Evolutionary conservation across 2,113 vertebrate genomes (phyloP), one percentile per base, ranked within the genome.

Genomic region (Cyprinodon variegatus): DNA sequence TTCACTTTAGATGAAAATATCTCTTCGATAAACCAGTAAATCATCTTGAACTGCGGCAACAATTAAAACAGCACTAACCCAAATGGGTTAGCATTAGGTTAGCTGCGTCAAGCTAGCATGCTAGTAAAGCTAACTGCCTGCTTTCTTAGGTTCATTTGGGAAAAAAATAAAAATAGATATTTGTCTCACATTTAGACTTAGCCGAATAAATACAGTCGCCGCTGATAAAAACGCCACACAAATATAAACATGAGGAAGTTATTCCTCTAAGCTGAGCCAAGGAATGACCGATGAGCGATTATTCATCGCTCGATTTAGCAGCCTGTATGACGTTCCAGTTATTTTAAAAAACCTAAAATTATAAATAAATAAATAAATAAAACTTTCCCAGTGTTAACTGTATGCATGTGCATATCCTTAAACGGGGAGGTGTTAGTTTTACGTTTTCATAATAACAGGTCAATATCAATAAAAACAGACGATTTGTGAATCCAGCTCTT

Each of bases 231-330:
- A 36, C 20, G 13, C 7, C 8, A 17, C 8, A 36, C 3, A 67
- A 39, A 70, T 36, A 41, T 22, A 65, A 15, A 81, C 76, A 81
- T 69, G 57, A 48, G 63, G 67, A 69, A 84, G 70, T 75, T 83
- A 74, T 37, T 13, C 73, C 61, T 45, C 57, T 69, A 70, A 68
- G 53, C 59, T 61, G 78, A 79, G 86, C 78, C 86, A 70, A 71
- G 15, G 72, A 64, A 61, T 53, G 68, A 57, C 73, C 46, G 78
- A 70, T n/a, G 86, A 91, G 72, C 93, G 93, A 93, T 66, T 46
- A 4, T 1, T 82, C 90, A 2, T 3, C 3, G 57, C 53, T 92
- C 89, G 81, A 93, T 87, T 94, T 1, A 83, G 38, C 57, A 61
- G 45, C 87, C 94, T 94, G 91, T 43, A 46, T 76, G 71, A 88